Base-by-base conservation (phyloP, 1,140 invertebrate genomes). In the Melitaea cinxia region DNA sequence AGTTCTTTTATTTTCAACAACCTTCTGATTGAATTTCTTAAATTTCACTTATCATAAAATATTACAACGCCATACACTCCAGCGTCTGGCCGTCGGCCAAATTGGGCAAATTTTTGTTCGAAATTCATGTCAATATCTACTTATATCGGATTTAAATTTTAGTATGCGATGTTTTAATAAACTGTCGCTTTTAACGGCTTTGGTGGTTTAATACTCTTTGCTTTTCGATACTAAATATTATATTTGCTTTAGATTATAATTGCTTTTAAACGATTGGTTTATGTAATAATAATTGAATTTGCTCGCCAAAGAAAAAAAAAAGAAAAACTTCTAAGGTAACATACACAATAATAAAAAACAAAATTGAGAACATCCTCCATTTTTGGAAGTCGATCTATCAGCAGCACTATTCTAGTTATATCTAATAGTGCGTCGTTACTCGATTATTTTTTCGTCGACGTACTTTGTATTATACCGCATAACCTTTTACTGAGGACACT, bases 51-150 rank as follows among this genome's bases (percentile, higher is more conserved):
- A 23, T 21, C 42, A 19, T 17, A 4, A 47, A 47, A 19, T 21
- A 21, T 47, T 47, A 47, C 14, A 47, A 19, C 17, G 19, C n/a
- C 42, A 47, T 47, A 17, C 23, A 47, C 23, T 23, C 6, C 17
- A 23, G 1, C 42, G 19, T 47, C 42, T 47, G 42, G 42, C 42
- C 12, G 17, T 7, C 10, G 4, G 17, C 42, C 42, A 47, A 47
- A 47, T 47, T 47, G 42, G 42, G 6, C 42, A 47, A 47, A 17
- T 47, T 47, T 47, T 47, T 47, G 42, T 10, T 47, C 2, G 42
- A 47, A 47, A 47, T 17, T 47, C 17, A 47, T 47, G 19, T 47
- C 42, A 23, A 47, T 23, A 21, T 47, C 2, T 42, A 42, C 37
- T 17, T 23, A 47, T 23, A 47, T 23, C 21, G 42, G 21, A 4